phyloP scores from a whole-genome alignment of 1,140 invertebrate species.

The Gryllus bimaculatus region DNA sequence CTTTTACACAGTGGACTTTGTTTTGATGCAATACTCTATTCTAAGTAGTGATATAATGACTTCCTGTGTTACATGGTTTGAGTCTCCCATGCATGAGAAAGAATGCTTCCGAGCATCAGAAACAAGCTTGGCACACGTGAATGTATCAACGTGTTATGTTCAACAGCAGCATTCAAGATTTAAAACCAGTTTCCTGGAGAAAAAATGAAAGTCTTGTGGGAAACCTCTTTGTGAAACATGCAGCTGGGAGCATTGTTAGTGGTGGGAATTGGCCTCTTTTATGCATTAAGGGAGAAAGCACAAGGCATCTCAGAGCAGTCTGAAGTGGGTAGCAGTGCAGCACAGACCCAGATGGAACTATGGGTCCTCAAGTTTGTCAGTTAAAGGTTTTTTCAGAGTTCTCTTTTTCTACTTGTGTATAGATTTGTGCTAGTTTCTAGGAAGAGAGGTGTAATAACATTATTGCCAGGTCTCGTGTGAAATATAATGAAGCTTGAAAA shows the following conservation, averaged over 20 bases:
- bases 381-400: neutral
- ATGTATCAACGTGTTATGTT: neutral
- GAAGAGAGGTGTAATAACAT: no score
- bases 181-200: neutral
- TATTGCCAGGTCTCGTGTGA: no score
- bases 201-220: neutral
- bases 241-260: neutral
- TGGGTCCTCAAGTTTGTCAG: neutral
- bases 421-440: neutral
- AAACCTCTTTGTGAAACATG: neutral
- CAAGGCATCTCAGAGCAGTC: neutral
- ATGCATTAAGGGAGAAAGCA: neutral
- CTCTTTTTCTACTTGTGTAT: neutral
- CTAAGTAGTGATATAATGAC: neutral
- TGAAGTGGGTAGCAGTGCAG: neutral
- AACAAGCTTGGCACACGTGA: neutral
- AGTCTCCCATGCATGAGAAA: neutral
- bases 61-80: neutral
- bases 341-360: neutral
- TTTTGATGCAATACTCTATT: neutral
- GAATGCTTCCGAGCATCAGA: neutral
- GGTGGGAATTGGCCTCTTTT: neutral
- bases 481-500: no score
- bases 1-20: neutral
- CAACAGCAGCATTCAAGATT: neutral